Conservation (phyloP, 2,797 vertebrate genomes). For the Sternotherus odoratus region DNA sequence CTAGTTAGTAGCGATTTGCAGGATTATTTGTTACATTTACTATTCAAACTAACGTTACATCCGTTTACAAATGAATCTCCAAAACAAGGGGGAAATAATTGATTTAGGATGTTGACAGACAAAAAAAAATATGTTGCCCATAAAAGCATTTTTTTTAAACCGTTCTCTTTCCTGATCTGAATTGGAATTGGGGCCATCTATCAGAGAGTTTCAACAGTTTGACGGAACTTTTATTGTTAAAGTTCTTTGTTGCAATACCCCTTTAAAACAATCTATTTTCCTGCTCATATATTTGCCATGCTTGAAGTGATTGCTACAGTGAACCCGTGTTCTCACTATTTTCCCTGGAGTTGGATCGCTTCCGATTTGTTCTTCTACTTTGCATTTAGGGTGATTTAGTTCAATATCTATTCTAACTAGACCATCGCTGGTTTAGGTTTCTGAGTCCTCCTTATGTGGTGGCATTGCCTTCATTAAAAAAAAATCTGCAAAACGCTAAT, state of each 20-base stretch:
- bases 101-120: not conserved
- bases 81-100: not conserved
- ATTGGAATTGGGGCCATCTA: not conserved
- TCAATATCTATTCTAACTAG: not conserved
- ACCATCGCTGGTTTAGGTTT: not conserved
- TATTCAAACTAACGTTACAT: not conserved
- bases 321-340: not conserved
- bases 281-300: fast-evolving
- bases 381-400: not conserved
- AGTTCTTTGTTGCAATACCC: not conserved
- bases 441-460: fast-evolving
- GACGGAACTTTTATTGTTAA: not conserved
- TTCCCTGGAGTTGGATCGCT: fast-evolving
- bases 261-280: fast-evolving
- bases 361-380: not conserved
- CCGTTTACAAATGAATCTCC: not conserved
- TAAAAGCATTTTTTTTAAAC: too few relatives aligned
- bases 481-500: not conserved
- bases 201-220: not conserved
- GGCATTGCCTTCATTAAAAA: fast-evolving
- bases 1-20: not conserved
- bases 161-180: not conserved
- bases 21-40: not conserved
- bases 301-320: fast-evolving
- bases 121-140: not conserved